These are phyloP conservation scores for Felis chaus DNA, from an alignment of 2,113 vertebrate species.

Conservation along the genomic window DNA sequence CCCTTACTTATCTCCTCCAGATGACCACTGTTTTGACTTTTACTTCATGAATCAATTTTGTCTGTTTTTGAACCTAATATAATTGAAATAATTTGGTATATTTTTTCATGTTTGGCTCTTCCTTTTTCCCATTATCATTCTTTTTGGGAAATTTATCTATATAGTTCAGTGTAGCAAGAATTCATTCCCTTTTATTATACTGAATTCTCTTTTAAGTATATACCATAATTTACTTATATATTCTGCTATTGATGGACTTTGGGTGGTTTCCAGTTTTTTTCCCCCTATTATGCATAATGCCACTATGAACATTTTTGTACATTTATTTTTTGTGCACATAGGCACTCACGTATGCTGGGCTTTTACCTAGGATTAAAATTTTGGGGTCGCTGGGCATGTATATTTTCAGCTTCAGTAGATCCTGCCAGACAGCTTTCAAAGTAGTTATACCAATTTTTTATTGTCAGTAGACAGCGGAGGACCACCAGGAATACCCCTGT, in stretches of 20 bases:
- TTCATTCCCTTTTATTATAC: not conserved
- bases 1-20: not conserved
- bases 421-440: not conserved
- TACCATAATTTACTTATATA: not conserved
- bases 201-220: not conserved
- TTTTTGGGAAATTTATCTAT: not conserved
- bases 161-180: not conserved
- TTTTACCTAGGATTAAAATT: not conserved
- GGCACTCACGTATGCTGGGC: not conserved
- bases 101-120: not conserved
- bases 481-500: not conserved
- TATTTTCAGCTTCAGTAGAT: constrained; percentile 36
- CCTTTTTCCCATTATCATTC: not conserved
- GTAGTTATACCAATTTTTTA: not conserved
- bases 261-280: not conserved
- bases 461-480: not conserved
- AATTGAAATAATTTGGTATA: not conserved
- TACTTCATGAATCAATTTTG: not conserved
- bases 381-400: not conserved
- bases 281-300: not conserved
- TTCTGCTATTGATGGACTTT: not conserved
- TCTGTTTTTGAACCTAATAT: not conserved
- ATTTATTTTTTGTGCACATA: not conserved
- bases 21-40: not conserved
- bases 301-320: not conserved